These are phyloP conservation scores for Pantelozetes paolii DNA, from an alignment of 2,888 invertebrate species.

Conservation along the genomic window DNA sequence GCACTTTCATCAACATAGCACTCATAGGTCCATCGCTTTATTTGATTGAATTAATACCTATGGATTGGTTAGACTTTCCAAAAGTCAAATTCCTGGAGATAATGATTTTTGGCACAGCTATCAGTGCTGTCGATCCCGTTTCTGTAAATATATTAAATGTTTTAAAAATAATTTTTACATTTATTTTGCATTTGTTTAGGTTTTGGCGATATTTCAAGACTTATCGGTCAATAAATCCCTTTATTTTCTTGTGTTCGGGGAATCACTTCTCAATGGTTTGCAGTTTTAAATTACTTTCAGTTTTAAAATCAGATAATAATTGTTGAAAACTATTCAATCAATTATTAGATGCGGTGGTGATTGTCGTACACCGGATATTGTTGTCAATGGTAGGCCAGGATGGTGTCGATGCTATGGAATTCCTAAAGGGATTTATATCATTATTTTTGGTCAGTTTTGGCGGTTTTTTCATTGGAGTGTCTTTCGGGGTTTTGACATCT, in stretches of 20 bases:
- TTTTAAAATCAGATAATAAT: background rate
- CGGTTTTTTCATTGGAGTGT: conserved; percentile 56
- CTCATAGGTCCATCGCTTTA: conserved; percentile 48
- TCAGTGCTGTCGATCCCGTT: conserved; percentile 61
- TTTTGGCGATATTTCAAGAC: conserved; percentile 58
- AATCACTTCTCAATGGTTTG: conserved; percentile 58
- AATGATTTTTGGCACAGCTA: conserved; percentile 57
- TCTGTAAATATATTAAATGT: conserved; percentile 54
- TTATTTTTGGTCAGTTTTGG: conserved; percentile 58
- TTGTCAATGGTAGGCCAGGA: background rate
- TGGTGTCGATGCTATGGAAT: conserved; percentile 1
- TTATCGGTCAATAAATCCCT: conserved; percentile 59
- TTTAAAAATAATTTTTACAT: background rate
- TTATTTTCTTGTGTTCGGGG: conserved; percentile 61
- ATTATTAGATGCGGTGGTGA: conserved; percentile 42
- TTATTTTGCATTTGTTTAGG: conserved; percentile 50
- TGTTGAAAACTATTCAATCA: background rate
- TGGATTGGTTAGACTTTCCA: conserved; percentile 46
- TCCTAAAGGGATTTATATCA: conserved; percentile 53
- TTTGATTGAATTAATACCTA: conserved; percentile 43
- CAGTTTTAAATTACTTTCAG: too few relatives aligned
- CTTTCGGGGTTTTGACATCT: conserved; percentile 56
- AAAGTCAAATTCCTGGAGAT: conserved; percentile 45
- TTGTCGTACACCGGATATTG: conserved; percentile 40
- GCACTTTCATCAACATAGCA: conserved; percentile 41